Evolutionary conservation across 1,140 invertebrate genomes (phyloP), one percentile per base, ranked within the genome.

Genomic region (Ylistrum balloti): DNA sequence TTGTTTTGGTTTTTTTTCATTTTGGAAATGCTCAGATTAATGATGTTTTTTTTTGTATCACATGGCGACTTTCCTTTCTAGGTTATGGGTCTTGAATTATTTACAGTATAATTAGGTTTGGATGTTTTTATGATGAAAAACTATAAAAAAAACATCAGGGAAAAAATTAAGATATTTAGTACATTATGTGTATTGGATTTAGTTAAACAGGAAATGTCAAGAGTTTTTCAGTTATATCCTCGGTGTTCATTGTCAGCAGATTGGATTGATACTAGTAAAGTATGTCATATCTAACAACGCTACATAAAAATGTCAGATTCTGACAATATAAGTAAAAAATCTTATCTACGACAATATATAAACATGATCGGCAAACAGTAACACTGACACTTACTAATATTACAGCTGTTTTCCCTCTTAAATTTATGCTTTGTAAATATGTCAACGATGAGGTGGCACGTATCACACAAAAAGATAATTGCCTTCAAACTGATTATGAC

Each of bases 151-250:
- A n/a, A n/a, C n/a, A n/a, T n/a, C n/a, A n/a, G n/a, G n/a, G n/a
- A n/a, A n/a, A n/a, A n/a, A n/a, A n/a, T n/a, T n/a, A n/a, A n/a
- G n/a, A n/a, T n/a, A n/a, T n/a, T n/a, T n/a, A n/a, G n/a, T n/a
- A n/a, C 35, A 38, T 38, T 38, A 7, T 38, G 5, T 38, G 5
- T 38, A 7, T 38, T 38, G 13, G 13, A 38, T 38, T 38, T 5
- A 74, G 56, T 28, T n/a, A 74, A 74, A n/a, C 56, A 74, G 56
- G 56, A 74, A 74, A 74, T 74, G n/a, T 28, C 56, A 28, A 38
- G 13, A 38, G 35, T 38, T 38, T 7, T 38, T 38, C 35, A 13
- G 13, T 7, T 38, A 5, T 74, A 28, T 74, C 22, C 1, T 28
- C 56, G 22, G 17, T 74, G 56, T 74, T n/a, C 22, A 22, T n/a